phyloP scores from a whole-genome alignment of 2,797 vertebrate genomes.

The Melanogrammus aeglefinus region DNA sequence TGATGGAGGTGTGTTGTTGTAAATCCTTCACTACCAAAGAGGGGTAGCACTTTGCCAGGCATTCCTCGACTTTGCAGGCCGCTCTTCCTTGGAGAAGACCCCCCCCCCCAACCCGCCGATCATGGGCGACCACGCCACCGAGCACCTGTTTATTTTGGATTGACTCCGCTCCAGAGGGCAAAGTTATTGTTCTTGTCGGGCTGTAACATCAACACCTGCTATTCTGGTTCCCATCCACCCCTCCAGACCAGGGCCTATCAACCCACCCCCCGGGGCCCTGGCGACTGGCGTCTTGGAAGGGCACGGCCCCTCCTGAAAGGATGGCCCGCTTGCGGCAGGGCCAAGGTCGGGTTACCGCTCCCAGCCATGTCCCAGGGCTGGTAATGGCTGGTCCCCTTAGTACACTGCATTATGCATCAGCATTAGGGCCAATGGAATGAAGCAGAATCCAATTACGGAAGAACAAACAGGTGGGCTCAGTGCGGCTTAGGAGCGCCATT shows the following conservation, averaged over 20 bases:
- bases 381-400: conserved; percentile 62
- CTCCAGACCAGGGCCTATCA: conserved; percentile 46
- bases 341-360: conserved; percentile 60
- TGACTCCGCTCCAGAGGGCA: conserved; percentile 71
- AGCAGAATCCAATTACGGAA: conserved; percentile 73
- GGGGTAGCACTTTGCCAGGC: too few relatives aligned
- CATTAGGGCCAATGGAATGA: conserved; percentile 75
- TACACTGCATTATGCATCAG: conserved; percentile 71
- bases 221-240: conserved; percentile 58
- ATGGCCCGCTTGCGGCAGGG: conserved; percentile 11
- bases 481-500: conserved; percentile 63
- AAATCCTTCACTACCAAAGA: conserved; percentile 39
- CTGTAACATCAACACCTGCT: conserved; percentile 65
- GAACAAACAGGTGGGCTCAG: conserved; percentile 76
- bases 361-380: conserved; percentile 56
- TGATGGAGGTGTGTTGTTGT: conserved; percentile 26
- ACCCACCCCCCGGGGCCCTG: conserved; percentile 43
- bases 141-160: conserved; percentile 61
- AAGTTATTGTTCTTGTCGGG: conserved; percentile 57
- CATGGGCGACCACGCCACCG: conserved; percentile 36
- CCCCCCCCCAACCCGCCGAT: background rate
- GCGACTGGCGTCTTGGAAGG: conserved; percentile 60
- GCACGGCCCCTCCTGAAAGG: conserved; percentile 45
- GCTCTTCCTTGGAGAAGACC: background rate
- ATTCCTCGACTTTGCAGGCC: too few relatives aligned